phyloP scores from a whole-genome alignment of 2,888 invertebrate genomes.

The Ephialtes manifestator region DNA sequence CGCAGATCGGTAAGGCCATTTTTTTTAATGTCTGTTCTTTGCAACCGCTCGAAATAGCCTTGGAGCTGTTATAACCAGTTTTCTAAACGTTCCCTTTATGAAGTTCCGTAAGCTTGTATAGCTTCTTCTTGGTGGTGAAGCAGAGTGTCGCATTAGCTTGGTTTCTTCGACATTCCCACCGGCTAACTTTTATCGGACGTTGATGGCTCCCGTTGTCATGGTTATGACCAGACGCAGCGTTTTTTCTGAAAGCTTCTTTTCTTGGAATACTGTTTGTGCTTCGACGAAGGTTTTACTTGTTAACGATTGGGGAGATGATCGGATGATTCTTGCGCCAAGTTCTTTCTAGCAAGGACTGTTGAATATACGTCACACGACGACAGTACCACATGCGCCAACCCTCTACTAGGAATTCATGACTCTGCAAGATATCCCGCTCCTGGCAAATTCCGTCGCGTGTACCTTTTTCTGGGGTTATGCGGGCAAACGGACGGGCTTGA shows the following conservation, averaged over 20 bases:
- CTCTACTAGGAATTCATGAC: constrained; percentile 22
- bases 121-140: background rate
- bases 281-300: background rate
- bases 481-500: constrained; percentile 8
- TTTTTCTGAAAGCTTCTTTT: constrained; percentile 1
- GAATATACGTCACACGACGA: background rate
- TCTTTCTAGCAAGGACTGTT: background rate
- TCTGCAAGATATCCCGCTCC: constrained; percentile 22
- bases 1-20: background rate
- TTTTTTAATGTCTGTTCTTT: background rate
- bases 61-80: background rate
- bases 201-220: constrained; percentile 9
- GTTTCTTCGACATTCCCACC: background rate
- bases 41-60: background rate
- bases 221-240: background rate
- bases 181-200: background rate
- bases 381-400: constrained; percentile 12
- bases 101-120: constrained; percentile 2
- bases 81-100: background rate
- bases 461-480: constrained; percentile 26
- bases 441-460: constrained; percentile 11
- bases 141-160: background rate
- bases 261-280: background rate
- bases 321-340: background rate
- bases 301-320: constrained; percentile 25